Base-by-base conservation (phyloP, 53 echinoderm and acorn worm species). In the Actinopyga echinites region DNA sequence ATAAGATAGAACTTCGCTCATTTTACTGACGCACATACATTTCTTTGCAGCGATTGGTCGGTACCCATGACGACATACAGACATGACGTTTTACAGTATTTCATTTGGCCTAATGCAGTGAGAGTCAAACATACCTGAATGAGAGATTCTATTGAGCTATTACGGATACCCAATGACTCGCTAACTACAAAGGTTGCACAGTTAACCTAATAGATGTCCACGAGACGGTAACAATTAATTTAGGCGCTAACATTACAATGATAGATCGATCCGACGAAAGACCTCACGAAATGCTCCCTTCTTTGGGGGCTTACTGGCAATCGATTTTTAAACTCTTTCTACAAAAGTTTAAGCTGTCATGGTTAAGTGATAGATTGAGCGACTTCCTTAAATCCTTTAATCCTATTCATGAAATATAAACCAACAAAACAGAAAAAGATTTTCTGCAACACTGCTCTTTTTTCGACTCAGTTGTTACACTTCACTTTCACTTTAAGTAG, bases 361-460 rank as follows among this genome's bases (percentile, higher is more conserved):
- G 49, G 49, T 36, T 68, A 68, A 68, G 68, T 68, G 68, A 68
- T 68, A 34, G 22, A 68, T 68, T 68, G 68, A 68, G 22, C 22
- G 68, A 37, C 40, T 36, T 68, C 31, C 68, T 68, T 13, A 68
- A 33, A 68, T 68, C 68, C 21, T n/a, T n/a, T 67, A 68, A 30
- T 3, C 34, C 68, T 33, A n/a, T 22, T 68, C 38, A 34, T 68
- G 35, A 36, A 15, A n/a, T 20, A 5, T 12, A 67, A 67, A 67
- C n/a, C 37, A 33, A 35, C 22, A 33, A 34, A 30, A 10, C 20
- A 68, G 38, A 38, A 36, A 62, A 17, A 38, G 68, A 40, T 68
- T 68, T 68, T 38, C 34, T 33, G 68, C 35, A 22, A 68, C 22
- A n/a, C 38, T 68, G 68, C 68, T 68, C 68, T 33, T 68, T 68